Conservation (phyloP, 2,797 vertebrate genomes). For the Poeciliopsis gracilis region DNA sequence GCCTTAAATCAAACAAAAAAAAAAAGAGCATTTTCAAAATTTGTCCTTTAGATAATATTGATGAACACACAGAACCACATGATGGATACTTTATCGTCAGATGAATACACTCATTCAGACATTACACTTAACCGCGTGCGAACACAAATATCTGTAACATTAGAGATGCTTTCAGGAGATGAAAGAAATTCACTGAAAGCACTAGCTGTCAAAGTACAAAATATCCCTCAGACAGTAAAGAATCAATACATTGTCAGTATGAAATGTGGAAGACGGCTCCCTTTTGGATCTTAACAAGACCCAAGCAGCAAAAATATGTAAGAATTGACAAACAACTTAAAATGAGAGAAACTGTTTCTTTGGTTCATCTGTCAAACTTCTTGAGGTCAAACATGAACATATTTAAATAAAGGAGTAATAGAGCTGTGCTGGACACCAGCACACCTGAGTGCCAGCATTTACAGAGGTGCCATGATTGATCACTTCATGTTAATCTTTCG, state of each 20-base stretch:
- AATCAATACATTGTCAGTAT: background rate
- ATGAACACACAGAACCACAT: too few relatives aligned
- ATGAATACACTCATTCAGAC: background rate
- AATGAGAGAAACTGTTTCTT: background rate
- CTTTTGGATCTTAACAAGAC: background rate
- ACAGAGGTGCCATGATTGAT: conserved; percentile 43
- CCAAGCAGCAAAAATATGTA: background rate
- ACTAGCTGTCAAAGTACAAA: background rate
- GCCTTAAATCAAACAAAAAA: background rate
- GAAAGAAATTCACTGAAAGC: background rate
- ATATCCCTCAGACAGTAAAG: background rate
- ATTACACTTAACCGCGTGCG: background rate
- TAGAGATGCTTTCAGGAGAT: background rate
- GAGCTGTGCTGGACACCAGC: conserved; percentile 34
- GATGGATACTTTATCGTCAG: background rate
- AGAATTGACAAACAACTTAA: background rate
- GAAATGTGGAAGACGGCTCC: background rate
- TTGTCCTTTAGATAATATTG: background rate
- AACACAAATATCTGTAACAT: background rate
- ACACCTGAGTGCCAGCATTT: conserved; percentile 44
- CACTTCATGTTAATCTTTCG: conserved; percentile 33
- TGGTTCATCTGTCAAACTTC: background rate
- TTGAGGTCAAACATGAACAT: conserved; percentile 29
- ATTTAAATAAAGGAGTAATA: conserved; percentile 49
- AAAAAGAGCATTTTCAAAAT: background rate